phyloP scores from a whole-genome alignment of 2,113 vertebrate species.

The Actenoides hombroni region DNA sequence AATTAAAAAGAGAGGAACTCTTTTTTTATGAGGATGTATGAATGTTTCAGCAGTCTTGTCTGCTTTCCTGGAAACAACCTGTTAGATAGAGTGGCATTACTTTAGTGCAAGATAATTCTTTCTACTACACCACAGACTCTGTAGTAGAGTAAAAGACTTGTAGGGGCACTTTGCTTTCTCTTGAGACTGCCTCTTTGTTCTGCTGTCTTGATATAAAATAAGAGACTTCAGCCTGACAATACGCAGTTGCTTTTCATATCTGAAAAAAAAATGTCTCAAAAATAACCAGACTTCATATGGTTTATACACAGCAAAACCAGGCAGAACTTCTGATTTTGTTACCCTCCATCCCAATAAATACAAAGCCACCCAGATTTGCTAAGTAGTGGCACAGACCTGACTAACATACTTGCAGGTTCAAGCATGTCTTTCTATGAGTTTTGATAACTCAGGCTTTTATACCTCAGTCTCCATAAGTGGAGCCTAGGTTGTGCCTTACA shows the following conservation, averaged over 20 bases:
- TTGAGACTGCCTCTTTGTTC: background rate
- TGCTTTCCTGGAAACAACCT: background rate
- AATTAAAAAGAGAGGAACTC: background rate
- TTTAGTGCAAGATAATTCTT: background rate
- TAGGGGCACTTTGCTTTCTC: background rate
- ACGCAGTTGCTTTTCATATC: background rate
- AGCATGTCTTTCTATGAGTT: background rate
- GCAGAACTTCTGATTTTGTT: background rate
- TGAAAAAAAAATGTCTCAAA: background rate
- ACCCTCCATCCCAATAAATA: background rate
- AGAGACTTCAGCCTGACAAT: background rate
- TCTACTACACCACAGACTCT: rapidly evolving
- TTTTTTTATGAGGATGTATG: background rate
- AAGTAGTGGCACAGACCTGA: background rate
- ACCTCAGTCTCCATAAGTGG: background rate
- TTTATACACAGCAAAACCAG: background rate
- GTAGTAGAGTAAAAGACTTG: background rate
- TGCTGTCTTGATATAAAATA: background rate
- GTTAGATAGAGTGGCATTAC: background rate
- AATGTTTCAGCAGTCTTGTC: background rate
- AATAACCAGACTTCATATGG: background rate
- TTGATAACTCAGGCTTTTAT: background rate
- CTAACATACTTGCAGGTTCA: background rate
- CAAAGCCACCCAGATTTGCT: background rate
- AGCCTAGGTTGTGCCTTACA: rapidly evolving